phyloP scores from a whole-genome alignment of 2,888 invertebrate genomes.

The Ormyrus labotus region DNA sequence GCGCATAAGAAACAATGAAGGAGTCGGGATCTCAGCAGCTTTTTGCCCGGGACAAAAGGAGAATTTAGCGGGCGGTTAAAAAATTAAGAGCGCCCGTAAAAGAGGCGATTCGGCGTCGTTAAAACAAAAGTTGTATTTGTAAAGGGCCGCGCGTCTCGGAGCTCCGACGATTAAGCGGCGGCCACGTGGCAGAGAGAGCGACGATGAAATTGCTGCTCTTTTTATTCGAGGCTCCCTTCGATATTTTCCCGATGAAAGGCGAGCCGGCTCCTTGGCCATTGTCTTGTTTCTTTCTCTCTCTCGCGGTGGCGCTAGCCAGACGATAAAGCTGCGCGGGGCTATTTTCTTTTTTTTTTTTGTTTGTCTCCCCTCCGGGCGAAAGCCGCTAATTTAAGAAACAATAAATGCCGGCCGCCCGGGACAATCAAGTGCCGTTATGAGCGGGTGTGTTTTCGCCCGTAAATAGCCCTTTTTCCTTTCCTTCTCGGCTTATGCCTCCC shows the following conservation, averaged over 20 bases:
- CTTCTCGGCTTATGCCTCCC: background rate
- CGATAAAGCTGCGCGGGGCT: conserved; percentile 33
- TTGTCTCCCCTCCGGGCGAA: conserved; percentile 14
- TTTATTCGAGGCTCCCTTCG: conserved; percentile 17
- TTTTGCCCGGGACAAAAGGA: too few species aligned
- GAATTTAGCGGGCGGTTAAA: too few species aligned
- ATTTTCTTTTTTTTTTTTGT: conserved; percentile 21
- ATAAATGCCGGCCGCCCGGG: conserved; percentile 49
- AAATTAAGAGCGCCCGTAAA: too few species aligned
- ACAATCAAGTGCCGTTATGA: conserved; percentile 53
- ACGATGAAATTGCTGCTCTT: conserved; percentile 49
- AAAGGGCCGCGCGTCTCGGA: too few species aligned
- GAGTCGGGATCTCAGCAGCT: too few species aligned
- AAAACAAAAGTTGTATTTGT: too few species aligned
- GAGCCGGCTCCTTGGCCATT: conserved; percentile 21
- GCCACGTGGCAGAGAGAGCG: conserved; percentile 3
- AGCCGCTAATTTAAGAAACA: conserved; percentile 56
- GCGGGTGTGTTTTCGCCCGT: conserved; percentile 41
- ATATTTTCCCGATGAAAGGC: conserved; percentile 46
- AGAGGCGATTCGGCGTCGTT: too few species aligned
- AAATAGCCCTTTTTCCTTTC: conserved; percentile 48
- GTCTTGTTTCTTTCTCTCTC: conserved; percentile 11
- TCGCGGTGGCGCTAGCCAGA: background rate
- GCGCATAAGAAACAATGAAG: too few species aligned
- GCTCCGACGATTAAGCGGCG: conserved; percentile 37